Evolutionary conservation across 2,888 invertebrate species (phyloP), one percentile per base, ranked within the genome.

Genomic region (Limnephilus auricula): DNA sequence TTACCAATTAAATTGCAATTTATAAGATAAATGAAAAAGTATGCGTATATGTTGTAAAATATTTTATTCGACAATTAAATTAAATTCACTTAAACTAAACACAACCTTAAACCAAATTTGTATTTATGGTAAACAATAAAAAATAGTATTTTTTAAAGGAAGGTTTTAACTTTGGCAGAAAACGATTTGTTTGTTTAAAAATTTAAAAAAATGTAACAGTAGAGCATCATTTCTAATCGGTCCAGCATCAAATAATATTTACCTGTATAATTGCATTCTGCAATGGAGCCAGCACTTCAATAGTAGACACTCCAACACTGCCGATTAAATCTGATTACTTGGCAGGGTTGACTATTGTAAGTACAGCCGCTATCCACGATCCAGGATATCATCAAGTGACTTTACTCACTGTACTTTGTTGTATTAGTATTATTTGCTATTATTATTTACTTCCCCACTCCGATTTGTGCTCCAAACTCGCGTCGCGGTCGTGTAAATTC

Each of bases 221-320:
- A 88, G 45, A 34, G 50, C 88, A 88, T 78, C 25, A 88, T 88
- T 88, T 37, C 18, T 10, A 37, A 82, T 34, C 82, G 82, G 34
- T 18, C 25, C 82, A 34, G 25, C 90, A 31, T 90, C 89, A 90
- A 91, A 92, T 89, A 91, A 92, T 89, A 91, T 92, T 92, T 92
- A 91, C 92, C 92, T 90, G 88, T 92, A 92, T 92, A 92, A 92
- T 92, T 90, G 92, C 91, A 92, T 91, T 86, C 90, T 90, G 90
- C 90, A 90, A 32, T 86, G 90, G 86, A 91, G 80, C 89, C 79
- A 45, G 90, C 87, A 80, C 89, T 84, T 50, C 65, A 86, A 79
- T 84, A 90, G 90, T 89, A 89, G 91, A 91, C 90, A 91, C 92
- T 92, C 89, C 89, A 92, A 92, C 91, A 91, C 92, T 91, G 90